Conservation (phyloP, 30 jellyfish, hydroid and myxozoan genomes). For the Nemopilema nomurai region DNA sequence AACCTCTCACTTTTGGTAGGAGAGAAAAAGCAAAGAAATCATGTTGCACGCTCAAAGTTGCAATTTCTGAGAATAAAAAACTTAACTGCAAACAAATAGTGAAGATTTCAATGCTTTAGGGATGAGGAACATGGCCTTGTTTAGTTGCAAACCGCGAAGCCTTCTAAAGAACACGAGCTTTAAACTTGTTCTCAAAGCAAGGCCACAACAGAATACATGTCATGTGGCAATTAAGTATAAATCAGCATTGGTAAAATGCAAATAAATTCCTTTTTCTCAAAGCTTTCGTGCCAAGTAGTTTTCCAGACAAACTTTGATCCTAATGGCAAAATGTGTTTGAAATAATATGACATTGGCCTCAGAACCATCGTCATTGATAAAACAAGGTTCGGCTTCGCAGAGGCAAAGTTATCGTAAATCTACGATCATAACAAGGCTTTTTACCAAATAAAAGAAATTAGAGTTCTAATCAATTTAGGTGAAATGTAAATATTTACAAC, state of each 20-base stretch:
- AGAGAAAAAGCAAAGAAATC: not conserved
- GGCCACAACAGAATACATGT: not conserved
- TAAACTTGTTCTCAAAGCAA: not conserved
- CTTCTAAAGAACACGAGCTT: not conserved
- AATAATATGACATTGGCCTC: not conserved
- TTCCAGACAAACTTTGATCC: no score
- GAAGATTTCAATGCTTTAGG: not conserved
- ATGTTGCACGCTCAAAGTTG: not conserved
- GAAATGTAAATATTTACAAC: constrained; percentile 37
- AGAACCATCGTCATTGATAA: not conserved
- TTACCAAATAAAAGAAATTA: constrained; percentile 11
- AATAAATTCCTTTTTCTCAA: no score
- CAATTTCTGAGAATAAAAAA: no score
- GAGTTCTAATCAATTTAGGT: constrained; percentile 12
- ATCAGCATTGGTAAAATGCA: no score
- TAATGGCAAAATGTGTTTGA: no score
- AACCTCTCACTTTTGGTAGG: no score
- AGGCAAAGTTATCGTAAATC: not conserved
- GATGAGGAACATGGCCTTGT: not conserved
- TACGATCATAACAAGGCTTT: not conserved
- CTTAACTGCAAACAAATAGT: not conserved
- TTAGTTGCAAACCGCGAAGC: not conserved
- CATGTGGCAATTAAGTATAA: not conserved
- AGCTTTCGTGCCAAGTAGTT: no score
- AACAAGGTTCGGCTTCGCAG: not conserved